phyloP scores from a whole-genome alignment of 2,888 invertebrate species.

The Papilio elwesi region DNA sequence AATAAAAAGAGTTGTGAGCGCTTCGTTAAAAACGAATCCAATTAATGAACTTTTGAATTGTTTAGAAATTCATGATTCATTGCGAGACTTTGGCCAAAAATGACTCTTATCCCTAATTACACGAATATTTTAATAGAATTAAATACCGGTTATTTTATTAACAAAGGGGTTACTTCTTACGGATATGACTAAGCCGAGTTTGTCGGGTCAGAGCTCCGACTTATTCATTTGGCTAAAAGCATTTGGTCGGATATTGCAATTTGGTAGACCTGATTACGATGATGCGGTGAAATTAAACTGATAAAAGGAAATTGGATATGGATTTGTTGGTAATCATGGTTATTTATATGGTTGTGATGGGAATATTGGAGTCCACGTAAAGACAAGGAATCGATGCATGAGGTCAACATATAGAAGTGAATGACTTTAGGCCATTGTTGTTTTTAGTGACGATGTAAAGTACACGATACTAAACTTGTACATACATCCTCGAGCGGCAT shows the following conservation, averaged over 20 bases:
- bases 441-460: too few relatives aligned
- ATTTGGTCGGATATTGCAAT: conserved; percentile 72
- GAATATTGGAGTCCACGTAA: conserved; percentile 19
- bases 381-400: conserved; percentile 3
- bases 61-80: neutral
- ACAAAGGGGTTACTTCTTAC: conserved; percentile 39
- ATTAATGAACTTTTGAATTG: neutral
- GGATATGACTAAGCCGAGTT: conserved; percentile 57
- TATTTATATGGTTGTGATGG: conserved; percentile 3
- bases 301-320: conserved; percentile 61
- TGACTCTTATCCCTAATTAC: conserved; percentile 2
- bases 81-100: neutral
- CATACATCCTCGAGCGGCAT: too few relatives aligned
- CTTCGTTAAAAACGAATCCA: too few relatives aligned
- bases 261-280: conserved; percentile 56
- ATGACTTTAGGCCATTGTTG: too few relatives aligned
- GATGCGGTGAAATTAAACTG: conserved; percentile 54
- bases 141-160: conserved; percentile 6
- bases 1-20: too few relatives aligned
- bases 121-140: neutral
- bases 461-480: too few relatives aligned
- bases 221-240: conserved; percentile 75
- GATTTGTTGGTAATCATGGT: conserved; percentile 46
- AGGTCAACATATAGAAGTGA: neutral
- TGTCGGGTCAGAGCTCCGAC: conserved; percentile 46